phyloP scores from a whole-genome alignment of 2,888 invertebrate species.

The Melieria omissa region DNA sequence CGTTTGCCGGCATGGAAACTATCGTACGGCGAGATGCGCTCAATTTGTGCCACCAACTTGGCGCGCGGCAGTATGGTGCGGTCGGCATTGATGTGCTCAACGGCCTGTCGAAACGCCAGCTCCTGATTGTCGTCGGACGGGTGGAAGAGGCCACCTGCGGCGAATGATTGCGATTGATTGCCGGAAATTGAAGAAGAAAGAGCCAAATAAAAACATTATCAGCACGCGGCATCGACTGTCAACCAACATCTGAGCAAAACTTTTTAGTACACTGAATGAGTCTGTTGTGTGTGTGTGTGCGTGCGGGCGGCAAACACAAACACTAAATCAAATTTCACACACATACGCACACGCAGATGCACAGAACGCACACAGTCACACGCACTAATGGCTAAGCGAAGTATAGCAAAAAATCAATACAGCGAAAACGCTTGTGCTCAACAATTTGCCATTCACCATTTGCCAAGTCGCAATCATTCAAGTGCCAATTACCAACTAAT shows the following conservation, averaged over 20 bases:
- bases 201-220: neutral
- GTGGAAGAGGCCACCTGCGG: constrained; percentile 86
- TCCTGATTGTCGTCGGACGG: constrained; percentile 89
- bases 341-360: constrained; percentile 43
- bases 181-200: neutral
- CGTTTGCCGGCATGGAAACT: constrained; percentile 94
- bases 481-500: no score
- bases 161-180: neutral
- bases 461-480: neutral
- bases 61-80: constrained; percentile 84
- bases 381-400: neutral
- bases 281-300: constrained; percentile 2
- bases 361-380: constrained; percentile 9
- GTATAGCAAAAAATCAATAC: constrained; percentile 37
- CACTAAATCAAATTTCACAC: constrained; percentile 31
- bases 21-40: constrained; percentile 89
- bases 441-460: neutral
- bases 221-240: neutral
- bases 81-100: constrained; percentile 89
- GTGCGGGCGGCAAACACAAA: constrained; percentile 15
- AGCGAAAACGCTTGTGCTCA: neutral
- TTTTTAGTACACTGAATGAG: constrained; percentile 33
- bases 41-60: constrained; percentile 89
- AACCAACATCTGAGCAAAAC: neutral
- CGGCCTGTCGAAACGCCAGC: constrained; percentile 91